These are phyloP conservation scores for Pitangus sulphuratus DNA, from an alignment of 2,797 vertebrate genomes.

Conservation along the genomic window DNA sequence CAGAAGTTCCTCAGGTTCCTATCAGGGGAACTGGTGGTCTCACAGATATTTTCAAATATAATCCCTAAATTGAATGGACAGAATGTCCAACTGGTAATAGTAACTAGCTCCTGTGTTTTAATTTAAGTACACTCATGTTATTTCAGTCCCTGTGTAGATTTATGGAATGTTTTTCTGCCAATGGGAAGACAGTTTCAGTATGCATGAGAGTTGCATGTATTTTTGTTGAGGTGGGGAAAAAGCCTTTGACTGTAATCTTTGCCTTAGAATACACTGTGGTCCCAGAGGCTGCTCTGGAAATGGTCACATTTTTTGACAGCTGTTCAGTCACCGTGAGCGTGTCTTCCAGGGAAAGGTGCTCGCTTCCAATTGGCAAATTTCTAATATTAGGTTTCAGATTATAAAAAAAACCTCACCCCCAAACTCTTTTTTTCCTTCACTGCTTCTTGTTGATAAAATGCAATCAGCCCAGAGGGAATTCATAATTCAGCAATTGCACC, in stretches of 20 bases:
- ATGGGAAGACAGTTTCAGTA: not conserved
- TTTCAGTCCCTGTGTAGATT: not conserved
- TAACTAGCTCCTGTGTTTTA: not conserved
- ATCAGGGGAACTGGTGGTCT: not conserved
- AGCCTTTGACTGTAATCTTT: not conserved
- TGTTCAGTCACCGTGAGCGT: not conserved
- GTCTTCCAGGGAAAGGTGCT: not conserved
- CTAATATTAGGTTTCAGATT: slow-evolving; percentile 52
- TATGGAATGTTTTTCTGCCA: not conserved
- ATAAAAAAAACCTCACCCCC: not conserved
- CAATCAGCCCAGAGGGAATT: slow-evolving; percentile 69
- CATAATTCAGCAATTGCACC: slow-evolving; percentile 70
- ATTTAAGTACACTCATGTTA: not conserved
- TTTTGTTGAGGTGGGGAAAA: not conserved
- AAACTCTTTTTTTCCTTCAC: slow-evolving; percentile 19
- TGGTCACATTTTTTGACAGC: not conserved
- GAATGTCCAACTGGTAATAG: not conserved
- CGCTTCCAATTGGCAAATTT: slow-evolving; percentile 37
- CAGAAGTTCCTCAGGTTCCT: not conserved
- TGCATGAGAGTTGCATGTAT: not conserved
- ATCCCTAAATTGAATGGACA: not conserved
- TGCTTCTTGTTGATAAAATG: slow-evolving; percentile 58
- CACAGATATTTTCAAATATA: not conserved
- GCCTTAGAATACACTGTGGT: not conserved
- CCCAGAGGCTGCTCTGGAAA: not conserved